Evolutionary conservation across 2,888 invertebrate genomes (phyloP).

Genomic region (Diplolepis rosae): DNA sequence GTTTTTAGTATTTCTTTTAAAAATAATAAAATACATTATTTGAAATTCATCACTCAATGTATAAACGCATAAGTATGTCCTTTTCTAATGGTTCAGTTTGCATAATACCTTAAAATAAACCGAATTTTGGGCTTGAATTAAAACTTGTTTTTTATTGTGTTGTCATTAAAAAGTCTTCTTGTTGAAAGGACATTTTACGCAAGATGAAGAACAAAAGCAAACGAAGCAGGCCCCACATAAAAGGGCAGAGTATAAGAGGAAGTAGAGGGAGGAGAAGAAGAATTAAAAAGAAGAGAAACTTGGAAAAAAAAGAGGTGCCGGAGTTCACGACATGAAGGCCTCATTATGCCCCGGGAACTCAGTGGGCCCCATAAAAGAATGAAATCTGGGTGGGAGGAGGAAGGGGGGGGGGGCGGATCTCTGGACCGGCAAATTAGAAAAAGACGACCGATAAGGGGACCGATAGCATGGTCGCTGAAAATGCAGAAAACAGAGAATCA

Average conservation of each 20-base stretch:
- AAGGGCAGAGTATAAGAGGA: neutral
- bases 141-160: no score
- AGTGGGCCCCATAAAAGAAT: conserved; percentile 40
- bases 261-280: conserved; percentile 28
- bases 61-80: no score
- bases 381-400: conserved; percentile 32
- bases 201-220: conserved; percentile 23
- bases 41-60: no score
- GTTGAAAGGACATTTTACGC: neutral
- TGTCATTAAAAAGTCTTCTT: conserved; percentile 18
- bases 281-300: conserved; percentile 34
- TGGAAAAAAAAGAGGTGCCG: conserved; percentile 50
- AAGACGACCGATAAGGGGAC: conserved; percentile 63
- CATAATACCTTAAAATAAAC: no score
- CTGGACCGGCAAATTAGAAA: conserved; percentile 33
- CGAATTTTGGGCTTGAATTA: no score
- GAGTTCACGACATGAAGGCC: conserved; percentile 67
- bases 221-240: conserved; percentile 3
- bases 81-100: no score
- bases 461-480: conserved; percentile 66
- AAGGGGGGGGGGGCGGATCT: conserved; percentile 36
- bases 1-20: no score
- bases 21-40: no score
- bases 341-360: conserved; percentile 62
- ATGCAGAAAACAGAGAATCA: conserved; percentile 70